phyloP scores from a whole-genome alignment of 2,797 vertebrate species.

The Ataeniobius toweri region DNA sequence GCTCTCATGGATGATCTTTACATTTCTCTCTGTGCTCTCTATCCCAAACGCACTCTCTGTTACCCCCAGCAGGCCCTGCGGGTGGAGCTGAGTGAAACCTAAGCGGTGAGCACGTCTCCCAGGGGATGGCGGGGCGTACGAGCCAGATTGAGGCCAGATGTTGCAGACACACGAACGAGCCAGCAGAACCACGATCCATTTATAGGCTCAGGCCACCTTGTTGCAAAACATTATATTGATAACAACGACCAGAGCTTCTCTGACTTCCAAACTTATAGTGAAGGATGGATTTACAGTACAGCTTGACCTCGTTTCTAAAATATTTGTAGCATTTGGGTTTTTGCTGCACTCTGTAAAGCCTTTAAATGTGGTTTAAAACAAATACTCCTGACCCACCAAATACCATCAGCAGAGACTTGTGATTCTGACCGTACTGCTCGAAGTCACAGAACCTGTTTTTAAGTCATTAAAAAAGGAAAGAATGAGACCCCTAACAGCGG shows the following conservation, averaged over 20 bases:
- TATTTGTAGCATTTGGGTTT: not conserved
- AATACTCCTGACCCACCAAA: not conserved
- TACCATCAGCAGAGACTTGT: not conserved
- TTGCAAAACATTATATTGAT: constrained; percentile 28
- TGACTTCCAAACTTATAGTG: not conserved
- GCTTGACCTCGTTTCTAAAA: not conserved
- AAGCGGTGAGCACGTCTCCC: constrained; percentile 54
- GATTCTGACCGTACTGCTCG: not conserved
- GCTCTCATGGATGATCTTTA: constrained; percentile 18
- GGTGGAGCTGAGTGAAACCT: constrained; percentile 62
- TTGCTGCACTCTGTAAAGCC: not conserved
- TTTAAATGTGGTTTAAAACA: not conserved
- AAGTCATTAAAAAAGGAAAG: not conserved
- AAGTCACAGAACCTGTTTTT: not conserved
- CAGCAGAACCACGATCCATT: constrained; percentile 55
- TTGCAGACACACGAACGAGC: constrained; percentile 61
- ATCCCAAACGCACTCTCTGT: constrained; percentile 7
- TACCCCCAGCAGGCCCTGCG: constrained; percentile 63
- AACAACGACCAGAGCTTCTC: constrained; percentile 6
- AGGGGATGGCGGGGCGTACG: constrained; percentile 43
- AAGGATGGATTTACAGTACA: not conserved
- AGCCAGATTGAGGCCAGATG: constrained; percentile 79
- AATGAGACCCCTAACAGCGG: not conserved
- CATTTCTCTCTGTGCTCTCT: constrained; percentile 3
- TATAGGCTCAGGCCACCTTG: constrained; percentile 41